These are phyloP conservation scores for Enteromius paludinosus DNA, from an alignment of 2,797 vertebrate genomes.

Conservation along the genomic window DNA sequence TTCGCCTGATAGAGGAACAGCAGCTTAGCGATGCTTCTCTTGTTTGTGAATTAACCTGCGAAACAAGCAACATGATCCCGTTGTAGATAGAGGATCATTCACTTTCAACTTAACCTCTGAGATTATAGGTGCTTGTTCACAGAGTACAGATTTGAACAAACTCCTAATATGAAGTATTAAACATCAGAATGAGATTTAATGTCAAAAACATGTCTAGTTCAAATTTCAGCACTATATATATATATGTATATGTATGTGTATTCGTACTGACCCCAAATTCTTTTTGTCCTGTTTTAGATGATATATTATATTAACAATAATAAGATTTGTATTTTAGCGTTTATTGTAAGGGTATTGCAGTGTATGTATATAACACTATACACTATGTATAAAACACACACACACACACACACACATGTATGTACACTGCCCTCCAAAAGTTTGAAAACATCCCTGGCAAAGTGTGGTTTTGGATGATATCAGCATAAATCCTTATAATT, in stretches of 20 bases:
- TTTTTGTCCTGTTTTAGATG: neutral
- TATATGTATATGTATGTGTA: neutral
- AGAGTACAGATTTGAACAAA: neutral
- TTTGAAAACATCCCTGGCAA: too few species aligned
- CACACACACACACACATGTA: too few species aligned
- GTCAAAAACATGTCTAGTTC: neutral
- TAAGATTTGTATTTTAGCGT: too few species aligned
- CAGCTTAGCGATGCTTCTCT: conserved; percentile 17
- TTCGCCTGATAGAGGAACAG: neutral
- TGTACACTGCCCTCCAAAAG: too few species aligned
- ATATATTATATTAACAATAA: neutral
- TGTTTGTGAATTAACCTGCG: conserved; percentile 20
- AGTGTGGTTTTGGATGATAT: too few species aligned
- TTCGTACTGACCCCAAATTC: neutral
- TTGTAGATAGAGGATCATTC: neutral
- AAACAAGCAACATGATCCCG: neutral
- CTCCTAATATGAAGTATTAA: neutral
- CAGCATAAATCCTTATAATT: too few species aligned
- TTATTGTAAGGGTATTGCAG: too few species aligned
- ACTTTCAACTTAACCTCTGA: neutral
- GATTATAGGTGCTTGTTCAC: neutral
- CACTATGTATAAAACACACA: too few species aligned
- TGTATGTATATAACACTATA: too few species aligned
- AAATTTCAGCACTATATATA: too few species aligned
- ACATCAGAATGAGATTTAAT: neutral